Evolutionary conservation across 2,113 vertebrate species (phyloP), one percentile per base, ranked within the genome.

Genomic region (Lethenteron camtschaticum): DNA sequence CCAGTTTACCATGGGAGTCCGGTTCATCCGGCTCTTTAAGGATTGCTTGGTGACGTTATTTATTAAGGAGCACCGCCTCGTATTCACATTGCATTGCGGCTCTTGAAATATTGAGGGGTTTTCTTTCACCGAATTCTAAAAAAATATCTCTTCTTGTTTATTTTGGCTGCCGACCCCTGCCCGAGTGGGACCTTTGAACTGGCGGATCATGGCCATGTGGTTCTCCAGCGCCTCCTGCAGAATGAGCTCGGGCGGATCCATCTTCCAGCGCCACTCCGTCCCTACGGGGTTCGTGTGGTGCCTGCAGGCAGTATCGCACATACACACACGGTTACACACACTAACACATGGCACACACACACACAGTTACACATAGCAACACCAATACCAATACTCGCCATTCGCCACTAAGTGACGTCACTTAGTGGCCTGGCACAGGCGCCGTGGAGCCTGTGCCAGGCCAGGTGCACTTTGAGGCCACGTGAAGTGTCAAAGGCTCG

Each of bases 281-380:
- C 92, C 92, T 77, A 96, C 90, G 0, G 89, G 90, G 73, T 96
- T 99, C 11, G 90, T 95, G 75, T 96, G 90, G 73, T 96, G 90
- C 63, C 92, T 99, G 71, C 55, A 41, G 60, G 57, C 68, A 79
- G 7, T 73, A 56, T 74, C 73, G n/a, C 69, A 41, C 41, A 41
- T 6, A 41, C 41, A 41, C 41, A 41, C 41, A 41, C 41, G 41
- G 41, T 41, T 41, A 41, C 41, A 41, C 41, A 41, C 41, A 41
- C 41, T 6, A 41, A 41, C 41, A 41, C 41, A 41, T 41, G 6
- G 41, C 41, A 41, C 41, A 41, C 58, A 18, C 71, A 11, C 8
- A 41, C 11, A 11, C 8, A 63, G 2, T 56, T 68, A 56, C 10
- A 11, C 55, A 70, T 41, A 41, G 41, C 12, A 55, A 55, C 18